These are phyloP conservation scores for Protaetia brevitarsis DNA, from an alignment of 1,140 invertebrate species.

Conservation along the genomic window DNA sequence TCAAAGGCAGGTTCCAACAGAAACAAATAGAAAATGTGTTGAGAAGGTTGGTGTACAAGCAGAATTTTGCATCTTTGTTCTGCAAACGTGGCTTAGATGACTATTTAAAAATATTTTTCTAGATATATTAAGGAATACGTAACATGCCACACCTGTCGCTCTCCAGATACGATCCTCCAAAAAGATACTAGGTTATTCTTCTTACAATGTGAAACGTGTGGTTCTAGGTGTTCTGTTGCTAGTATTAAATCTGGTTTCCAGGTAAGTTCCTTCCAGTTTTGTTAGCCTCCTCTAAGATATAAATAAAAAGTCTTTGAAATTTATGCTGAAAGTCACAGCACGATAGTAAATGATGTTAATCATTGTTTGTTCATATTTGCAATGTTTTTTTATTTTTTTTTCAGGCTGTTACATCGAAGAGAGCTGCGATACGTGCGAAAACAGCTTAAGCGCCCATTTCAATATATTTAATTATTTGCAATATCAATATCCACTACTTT, in stretches of 20 bases:
- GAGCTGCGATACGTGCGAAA: slow-evolving; percentile 97
- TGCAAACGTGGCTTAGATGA: neutral
- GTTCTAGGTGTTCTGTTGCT: slow-evolving; percentile 96
- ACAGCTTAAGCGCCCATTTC: slow-evolving; percentile 63
- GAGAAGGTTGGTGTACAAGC: too few relatives aligned
- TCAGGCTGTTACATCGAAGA: slow-evolving; percentile 91
- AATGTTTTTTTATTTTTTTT: slow-evolving; percentile 43
- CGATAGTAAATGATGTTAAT: too few relatives aligned
- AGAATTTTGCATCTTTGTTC: too few relatives aligned
- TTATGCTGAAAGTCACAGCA: too few relatives aligned
- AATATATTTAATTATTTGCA: neutral
- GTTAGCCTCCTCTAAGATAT: too few relatives aligned
- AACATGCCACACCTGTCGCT: slow-evolving; percentile 98
- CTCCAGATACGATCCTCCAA: slow-evolving; percentile 96
- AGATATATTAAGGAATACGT: slow-evolving; percentile 99
- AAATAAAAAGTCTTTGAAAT: too few relatives aligned
- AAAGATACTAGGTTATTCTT: slow-evolving; percentile 99
- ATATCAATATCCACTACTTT: slow-evolving; percentile 12
- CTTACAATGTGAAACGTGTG: slow-evolving; percentile 98
- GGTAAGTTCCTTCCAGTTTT: slow-evolving; percentile 49
- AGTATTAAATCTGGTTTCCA: slow-evolving; percentile 99
- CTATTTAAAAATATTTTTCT: slow-evolving; percentile 24
- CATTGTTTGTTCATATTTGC: neutral
- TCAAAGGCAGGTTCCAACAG: slow-evolving; percentile 98
- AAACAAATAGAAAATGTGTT: slow-evolving; percentile 99